Base-by-base conservation (phyloP, 2,113 vertebrate species). In the Channa maculata region DNA sequence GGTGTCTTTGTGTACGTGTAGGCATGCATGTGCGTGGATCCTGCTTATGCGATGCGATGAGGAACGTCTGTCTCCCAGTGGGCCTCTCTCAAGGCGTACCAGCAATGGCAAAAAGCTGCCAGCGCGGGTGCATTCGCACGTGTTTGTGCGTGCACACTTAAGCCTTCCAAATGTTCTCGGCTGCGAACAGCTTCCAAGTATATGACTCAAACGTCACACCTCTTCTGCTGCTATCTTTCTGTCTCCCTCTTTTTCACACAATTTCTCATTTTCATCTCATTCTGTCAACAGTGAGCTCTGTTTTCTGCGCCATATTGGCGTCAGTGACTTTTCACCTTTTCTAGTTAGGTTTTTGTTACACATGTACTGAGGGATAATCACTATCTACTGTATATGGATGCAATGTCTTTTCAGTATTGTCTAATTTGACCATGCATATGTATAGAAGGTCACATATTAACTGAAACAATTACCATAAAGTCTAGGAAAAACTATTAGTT, bases 141-240 rank as follows among this genome's bases (percentile, higher is more conserved):
- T 75, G 74, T 77, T 50, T 70, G 65, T 46, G 70, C n/a, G 46
- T 58, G 67, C 55, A 69, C 88, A 89, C 66, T 90, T 87, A 89
- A 93, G 88, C 84, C 82, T 70, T 89, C 90, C 91, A 92, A 94
- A 90, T 92, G 91, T 92, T 92, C 91, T 75, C 59, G 2, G 50
- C 77, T 65, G 72, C 14, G 36, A 69, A 77, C 48, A 39, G 68
- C 75, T 90, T 24, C 89, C 91, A 93, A 94, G 82, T 78, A 89
- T 83, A 85, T 93, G 92, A 93, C 76, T 93, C 90, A 93, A 88
- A 83, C 64, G 36, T 92, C 88, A 87, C 92, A 92, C 91, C 83
- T 91, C 88, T 86, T 84, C 82, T 84, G 65, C 61, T 87, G 75
- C 85, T 85, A 68, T 71, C 83, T 83, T 85, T 84, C 81, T 65